These are phyloP conservation scores for Callimorpha dominula DNA, from an alignment of 2,888 invertebrate genomes.

Conservation along the genomic window DNA sequence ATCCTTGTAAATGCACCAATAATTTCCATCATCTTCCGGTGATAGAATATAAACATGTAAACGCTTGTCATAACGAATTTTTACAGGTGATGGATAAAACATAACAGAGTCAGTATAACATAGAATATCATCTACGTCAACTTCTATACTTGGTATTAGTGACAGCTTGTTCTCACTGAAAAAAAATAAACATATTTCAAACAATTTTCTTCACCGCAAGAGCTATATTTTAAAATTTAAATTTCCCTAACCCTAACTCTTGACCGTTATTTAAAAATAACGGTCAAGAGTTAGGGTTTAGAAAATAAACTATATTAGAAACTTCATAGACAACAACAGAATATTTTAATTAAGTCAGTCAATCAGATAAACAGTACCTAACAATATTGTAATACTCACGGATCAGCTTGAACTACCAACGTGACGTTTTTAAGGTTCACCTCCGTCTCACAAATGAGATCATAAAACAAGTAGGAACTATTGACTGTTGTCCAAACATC, in stretches of 20 bases:
- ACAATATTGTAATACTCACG: constrained; percentile 64
- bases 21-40: constrained; percentile 73
- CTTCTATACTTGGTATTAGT: constrained; percentile 58
- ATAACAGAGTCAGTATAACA: constrained; percentile 77
- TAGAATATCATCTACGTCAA: constrained; percentile 61
- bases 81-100: constrained; percentile 65
- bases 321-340: background rate
- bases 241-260: too few relatives aligned
- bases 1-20: constrained; percentile 77
- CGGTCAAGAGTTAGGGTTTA: too few relatives aligned
- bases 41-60: constrained; percentile 58
- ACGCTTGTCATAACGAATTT: constrained; percentile 51
- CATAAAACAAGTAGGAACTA: constrained; percentile 68
- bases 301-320: too few relatives aligned
- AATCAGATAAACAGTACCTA: background rate
- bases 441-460: constrained; percentile 77
- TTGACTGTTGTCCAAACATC: constrained; percentile 74
- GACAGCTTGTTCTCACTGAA: constrained; percentile 69
- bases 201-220: background rate
- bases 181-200: constrained; percentile 23
- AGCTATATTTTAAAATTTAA: too few relatives aligned
- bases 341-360: background rate
- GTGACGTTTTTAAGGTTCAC: constrained; percentile 59
- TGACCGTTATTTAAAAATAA: too few relatives aligned
- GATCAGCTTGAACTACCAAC: constrained; percentile 61